Evolutionary conservation across 1,140 invertebrate species (phyloP).

Genomic region (Hermetia illucens): DNA sequence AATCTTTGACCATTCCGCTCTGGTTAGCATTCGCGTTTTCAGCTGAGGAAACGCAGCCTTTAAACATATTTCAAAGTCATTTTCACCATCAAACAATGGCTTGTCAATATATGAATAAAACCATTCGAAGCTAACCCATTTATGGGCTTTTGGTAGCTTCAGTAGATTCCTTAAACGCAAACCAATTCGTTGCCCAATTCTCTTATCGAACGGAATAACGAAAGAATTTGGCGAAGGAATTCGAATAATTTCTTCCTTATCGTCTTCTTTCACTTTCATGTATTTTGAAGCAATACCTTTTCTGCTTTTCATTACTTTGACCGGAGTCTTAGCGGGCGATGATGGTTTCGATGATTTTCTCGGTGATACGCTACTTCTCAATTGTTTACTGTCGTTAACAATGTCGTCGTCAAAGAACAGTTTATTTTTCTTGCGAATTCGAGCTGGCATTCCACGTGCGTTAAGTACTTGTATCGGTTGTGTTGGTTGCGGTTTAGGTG

Average conservation of each 20-base stretch:
- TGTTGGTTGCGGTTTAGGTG: conserved; percentile 49
- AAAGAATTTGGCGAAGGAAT: conserved; percentile 11
- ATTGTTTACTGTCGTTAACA: conserved; percentile 61
- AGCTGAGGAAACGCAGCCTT: conserved; percentile 90
- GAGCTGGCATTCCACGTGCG: conserved; percentile 72
- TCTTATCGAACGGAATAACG: conserved; percentile 17
- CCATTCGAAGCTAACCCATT: conserved; percentile 99
- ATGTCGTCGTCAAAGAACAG: conserved; percentile 86
- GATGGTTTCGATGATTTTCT: conserved; percentile 37
- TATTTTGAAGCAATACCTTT: conserved; percentile 23
- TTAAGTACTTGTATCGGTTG: conserved; percentile 63
- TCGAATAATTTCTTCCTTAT: conserved; percentile 21
- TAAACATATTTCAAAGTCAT: conserved; percentile 91
- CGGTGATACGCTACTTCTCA: conserved; percentile 40
- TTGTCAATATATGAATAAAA: conserved; percentile 98
- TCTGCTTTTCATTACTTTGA: conserved; percentile 36
- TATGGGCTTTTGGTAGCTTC: conserved; percentile 96
- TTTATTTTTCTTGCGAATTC: conserved; percentile 80
- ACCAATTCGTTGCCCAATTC: conserved; percentile 75
- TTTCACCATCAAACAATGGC: conserved; percentile 86
- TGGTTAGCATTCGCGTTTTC: conserved; percentile 68
- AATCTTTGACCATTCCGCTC: conserved; percentile 92
- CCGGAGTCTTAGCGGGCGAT: conserved; percentile 31
- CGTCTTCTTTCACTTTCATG: conserved; percentile 23
- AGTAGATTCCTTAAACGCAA: conserved; percentile 86